Evolutionary conservation across 2,888 invertebrate genomes (phyloP), one percentile per base, ranked within the genome.

Genomic region (Pollenia griseotomentosa): DNA sequence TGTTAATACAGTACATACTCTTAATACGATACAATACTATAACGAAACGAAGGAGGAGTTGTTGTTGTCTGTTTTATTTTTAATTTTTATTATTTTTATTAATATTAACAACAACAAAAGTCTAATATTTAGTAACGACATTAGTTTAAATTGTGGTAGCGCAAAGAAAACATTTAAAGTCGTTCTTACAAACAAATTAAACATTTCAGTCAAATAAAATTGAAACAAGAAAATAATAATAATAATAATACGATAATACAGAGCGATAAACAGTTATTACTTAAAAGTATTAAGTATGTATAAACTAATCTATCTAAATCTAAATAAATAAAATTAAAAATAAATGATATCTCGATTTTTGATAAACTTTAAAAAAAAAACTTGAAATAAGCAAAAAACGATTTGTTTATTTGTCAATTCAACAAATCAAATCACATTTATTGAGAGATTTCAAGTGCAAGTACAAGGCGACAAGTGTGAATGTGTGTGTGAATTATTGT

Each of bases 111-210:
- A 63, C 51, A 65, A 83, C 57, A 79, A 57, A 55, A 55, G 23
- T 61, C 65, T 55, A 73, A 68, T 42, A 42, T 75, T 63, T 63
- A 68, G 66, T 66, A 81, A 73, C 61, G 71, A 78, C 55, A 84
- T 84, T 81, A 87, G 87, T 87, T 84, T 61, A 61, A 48, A 68
- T 74, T 78, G 77, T 65, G 87, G 68, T 81, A 81, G 48, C 78
- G 68, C 33, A 61, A 73, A 73, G 83, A 53, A 78, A 87, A 78
- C 83, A 84, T 75, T 79, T 63, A 68, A 78, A 75, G 55, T 55
- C 66, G 65, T 85, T 85, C 68, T 80, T 66, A 51, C 53, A 63
- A 51, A 14, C 0, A 51, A 53, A 10, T 53, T n/a, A 9, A 14
- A 40, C 12, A 42, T 48, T 23, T 46, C 14, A 46, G 48, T 40